Percentiles rank a stretch among this genome's conserved stretches.
Conservation (phyloP, 2,888 invertebrate genomes). For the Gymnocheta viridis region DNA sequence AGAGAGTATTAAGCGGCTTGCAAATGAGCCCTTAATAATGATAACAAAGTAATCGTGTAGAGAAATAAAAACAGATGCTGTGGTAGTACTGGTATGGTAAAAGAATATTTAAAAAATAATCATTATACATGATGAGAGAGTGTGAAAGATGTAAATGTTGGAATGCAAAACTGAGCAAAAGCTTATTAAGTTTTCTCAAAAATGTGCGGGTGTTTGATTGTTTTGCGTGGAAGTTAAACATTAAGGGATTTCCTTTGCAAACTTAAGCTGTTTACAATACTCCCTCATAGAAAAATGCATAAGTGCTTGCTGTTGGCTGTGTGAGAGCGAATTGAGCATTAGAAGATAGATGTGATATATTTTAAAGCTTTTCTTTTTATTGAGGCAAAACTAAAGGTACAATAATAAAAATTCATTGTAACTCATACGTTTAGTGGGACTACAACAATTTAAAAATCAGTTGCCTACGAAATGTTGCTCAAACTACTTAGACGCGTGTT, state of each 20-base stretch:
- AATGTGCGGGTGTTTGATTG: conserved; percentile 36
- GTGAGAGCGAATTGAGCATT: not conserved
- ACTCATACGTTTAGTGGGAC: conserved; percentile 58
- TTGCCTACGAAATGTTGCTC: conserved; percentile 67
- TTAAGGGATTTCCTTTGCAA: conserved; percentile 49
- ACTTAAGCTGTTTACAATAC: conserved; percentile 33
- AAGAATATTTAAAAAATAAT: not conserved
- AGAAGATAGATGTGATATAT: not conserved
- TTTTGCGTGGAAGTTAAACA: conserved; percentile 1
- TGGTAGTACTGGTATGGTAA: not conserved
- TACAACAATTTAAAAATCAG: conserved; percentile 65
- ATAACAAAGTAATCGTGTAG: no score
- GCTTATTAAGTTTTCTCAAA: not conserved
- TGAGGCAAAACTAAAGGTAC: conserved; percentile 19
- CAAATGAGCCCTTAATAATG: not conserved
- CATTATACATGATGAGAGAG: not conserved
- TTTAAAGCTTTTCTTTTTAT: conserved; percentile 44
- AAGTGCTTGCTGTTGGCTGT: not conserved
- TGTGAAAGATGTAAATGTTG: not conserved
- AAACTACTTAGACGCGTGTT: conserved; percentile 61
- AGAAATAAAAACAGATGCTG: not conserved
- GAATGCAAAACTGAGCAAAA: conserved; percentile 12
- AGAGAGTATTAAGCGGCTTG: not conserved
- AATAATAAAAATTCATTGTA: conserved; percentile 54
- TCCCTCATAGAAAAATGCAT: conserved; percentile 9